phyloP scores from a whole-genome alignment of 2,113 vertebrate genomes.

The Eulacestoma nigropectus region DNA sequence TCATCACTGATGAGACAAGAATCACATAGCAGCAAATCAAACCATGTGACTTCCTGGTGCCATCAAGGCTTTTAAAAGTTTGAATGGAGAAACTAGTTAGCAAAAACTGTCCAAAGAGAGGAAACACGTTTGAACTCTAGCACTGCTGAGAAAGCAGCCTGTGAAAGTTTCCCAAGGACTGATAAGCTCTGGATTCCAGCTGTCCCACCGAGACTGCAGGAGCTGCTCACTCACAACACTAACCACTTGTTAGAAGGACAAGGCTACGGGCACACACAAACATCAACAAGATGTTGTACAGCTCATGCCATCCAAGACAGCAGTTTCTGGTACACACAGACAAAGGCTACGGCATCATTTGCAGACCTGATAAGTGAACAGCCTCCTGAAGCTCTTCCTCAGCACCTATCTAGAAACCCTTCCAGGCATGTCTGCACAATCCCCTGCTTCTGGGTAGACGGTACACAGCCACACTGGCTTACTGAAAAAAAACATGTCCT shows the following conservation, averaged over 20 bases:
- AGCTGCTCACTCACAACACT: rapidly evolving
- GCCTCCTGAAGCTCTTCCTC: not conserved
- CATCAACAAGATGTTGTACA: not conserved
- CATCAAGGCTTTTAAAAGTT: not conserved
- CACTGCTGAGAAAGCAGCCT: not conserved
- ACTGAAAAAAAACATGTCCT: not conserved
- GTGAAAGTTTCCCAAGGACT: not conserved
- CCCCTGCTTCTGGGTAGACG: not conserved
- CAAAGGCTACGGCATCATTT: not conserved
- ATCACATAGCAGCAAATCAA: not conserved
- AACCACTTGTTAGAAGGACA: rapidly evolving
- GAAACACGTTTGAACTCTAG: not conserved
- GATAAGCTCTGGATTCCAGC: not conserved
- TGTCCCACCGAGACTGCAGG: not conserved
- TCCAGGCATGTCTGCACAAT: not conserved
- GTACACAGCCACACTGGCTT: not conserved
- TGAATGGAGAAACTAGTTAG: not conserved
- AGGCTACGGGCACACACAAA: not conserved
- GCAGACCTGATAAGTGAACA: not conserved
- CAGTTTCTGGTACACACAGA: not conserved
- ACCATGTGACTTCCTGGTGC: not conserved
- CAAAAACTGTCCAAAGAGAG: not conserved
- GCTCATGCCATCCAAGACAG: not conserved
- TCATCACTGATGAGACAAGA: not conserved
- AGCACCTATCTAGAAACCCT: not conserved